These are phyloP conservation scores for Chionomys nivalis DNA, from an alignment of 2,113 vertebrate species.

Conservation along the genomic window DNA sequence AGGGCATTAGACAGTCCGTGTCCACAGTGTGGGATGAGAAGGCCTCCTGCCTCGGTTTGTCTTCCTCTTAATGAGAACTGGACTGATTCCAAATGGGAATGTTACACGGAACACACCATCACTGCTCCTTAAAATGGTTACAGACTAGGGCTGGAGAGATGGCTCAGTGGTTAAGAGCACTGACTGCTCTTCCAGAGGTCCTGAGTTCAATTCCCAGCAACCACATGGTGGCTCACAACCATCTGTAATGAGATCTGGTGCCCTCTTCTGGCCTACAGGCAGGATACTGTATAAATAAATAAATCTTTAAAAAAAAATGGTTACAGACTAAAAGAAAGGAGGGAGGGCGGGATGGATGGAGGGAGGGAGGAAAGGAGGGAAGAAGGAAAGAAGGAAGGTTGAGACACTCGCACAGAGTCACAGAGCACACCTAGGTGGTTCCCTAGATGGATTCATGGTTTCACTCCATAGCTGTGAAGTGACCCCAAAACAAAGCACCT, in stretches of 20 bases:
- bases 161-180: too few relatives aligned
- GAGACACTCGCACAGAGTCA: neutral
- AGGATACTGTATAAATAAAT: too few relatives aligned
- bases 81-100: neutral
- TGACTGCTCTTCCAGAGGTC: too few relatives aligned
- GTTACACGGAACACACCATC: neutral
- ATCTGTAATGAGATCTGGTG: too few relatives aligned
- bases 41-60: neutral
- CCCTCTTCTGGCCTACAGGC: too few relatives aligned
- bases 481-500: neutral
- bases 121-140: neutral
- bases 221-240: too few relatives aligned
- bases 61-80: neutral
- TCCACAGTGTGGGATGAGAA: neutral
- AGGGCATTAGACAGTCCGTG: rapidly evolving
- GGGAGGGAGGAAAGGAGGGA: too few relatives aligned
- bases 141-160: too few relatives aligned
- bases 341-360: rapidly evolving
- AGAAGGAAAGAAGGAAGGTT: neutral
- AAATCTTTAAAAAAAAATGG: too few relatives aligned
- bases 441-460: neutral
- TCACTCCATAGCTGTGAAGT: neutral
- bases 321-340: neutral
- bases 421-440: neutral
- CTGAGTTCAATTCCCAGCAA: too few relatives aligned